Evolutionary conservation across 2,113 vertebrate species (phyloP), one percentile per base, ranked within the genome.

Genomic region (Rhynchomys soricoides): DNA sequence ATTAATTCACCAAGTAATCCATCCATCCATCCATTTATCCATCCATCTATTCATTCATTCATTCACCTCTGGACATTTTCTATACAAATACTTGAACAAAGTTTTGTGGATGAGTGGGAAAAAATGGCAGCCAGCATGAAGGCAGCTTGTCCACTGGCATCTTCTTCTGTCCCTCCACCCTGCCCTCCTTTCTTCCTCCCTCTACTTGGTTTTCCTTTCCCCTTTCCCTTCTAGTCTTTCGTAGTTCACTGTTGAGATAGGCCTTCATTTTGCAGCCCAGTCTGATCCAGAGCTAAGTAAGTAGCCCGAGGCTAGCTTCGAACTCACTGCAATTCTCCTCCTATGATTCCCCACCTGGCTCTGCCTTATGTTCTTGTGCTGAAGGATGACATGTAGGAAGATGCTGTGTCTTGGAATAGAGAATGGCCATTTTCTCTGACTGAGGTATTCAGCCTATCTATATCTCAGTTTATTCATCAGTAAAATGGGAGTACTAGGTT

Each of bases 381-480:
- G 7, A 79, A 31, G 68, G n/a, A 40, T 22, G 68, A 1, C 10
- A 4, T 48, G 12, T 57, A 64, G 59, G 48, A 40, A 81, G 45
- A 88, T 77, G 29, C 19, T 9, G 37, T 45, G 45, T 31, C 34
- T 77, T 55, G 11, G 59, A 24, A 75, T 89, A 24, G 40, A 86
- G 45, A 48, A n/a, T 12, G 15, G 16, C 40, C 7, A n/a, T 70
- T 83, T 15, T 2, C n/a, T 48, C 86, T n/a, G 17, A 68, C 64
- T 16, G 87, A 93, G 34, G 52, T 24, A 81, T 43, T 85, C 82
- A 89, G 16, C n/a, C 45, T 50, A 2, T 11, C 82, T 50, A 34
- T 82, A 48, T 52, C 83, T 97, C 81, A 48, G 45, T 91, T 86
- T 97, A 55, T 91, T 73, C n/a, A 43, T 87, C 59, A 91, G 17